A percentile compares a stretch with the other conserved stretches of the same genome.
These are phyloP conservation scores for Anthopleura xanthogrammica DNA, from an alignment of 92 coral and sea anemone species.

Conservation along the genomic window DNA sequence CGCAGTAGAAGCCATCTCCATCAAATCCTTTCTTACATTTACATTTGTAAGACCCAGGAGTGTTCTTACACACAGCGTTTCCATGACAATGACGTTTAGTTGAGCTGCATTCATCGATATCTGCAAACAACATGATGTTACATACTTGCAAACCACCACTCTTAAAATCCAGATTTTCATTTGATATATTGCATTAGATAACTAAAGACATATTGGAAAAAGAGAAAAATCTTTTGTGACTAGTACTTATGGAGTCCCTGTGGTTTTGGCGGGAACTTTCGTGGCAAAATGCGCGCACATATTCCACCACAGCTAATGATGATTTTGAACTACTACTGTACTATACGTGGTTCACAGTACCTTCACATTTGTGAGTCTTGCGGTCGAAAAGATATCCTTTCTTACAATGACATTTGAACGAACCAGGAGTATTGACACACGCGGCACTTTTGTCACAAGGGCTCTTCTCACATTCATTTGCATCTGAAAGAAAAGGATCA, in stretches of 20 bases:
- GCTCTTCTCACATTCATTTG: background rate
- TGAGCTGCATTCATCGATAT: conserved; percentile 28
- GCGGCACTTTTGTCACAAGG: background rate
- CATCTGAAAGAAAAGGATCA: background rate
- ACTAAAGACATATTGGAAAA: no score
- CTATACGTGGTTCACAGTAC: background rate
- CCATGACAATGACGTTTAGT: conserved; percentile 16
- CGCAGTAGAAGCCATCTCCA: conserved; percentile 25
- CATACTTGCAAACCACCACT: no score
- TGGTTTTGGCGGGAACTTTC: no score
- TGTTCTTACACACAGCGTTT: conserved; percentile 19
- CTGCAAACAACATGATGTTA: background rate
- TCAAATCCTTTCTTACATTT: conserved; percentile 29
- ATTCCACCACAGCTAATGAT: no score
- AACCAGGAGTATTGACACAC: conserved; percentile 18
- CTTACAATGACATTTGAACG: conserved; percentile 16
- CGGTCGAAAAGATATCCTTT: conserved; percentile 16
- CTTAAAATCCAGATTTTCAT: no score
- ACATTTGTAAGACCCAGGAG: conserved; percentile 23
- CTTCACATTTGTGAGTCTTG: background rate
- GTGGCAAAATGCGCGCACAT: no score
- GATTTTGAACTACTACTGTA: no score
- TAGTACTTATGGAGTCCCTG: no score
- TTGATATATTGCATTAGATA: no score
- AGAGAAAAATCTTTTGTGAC: no score